phyloP scores from a whole-genome alignment of 2,113 vertebrate species.

The Engraulis encrasicolus region DNA sequence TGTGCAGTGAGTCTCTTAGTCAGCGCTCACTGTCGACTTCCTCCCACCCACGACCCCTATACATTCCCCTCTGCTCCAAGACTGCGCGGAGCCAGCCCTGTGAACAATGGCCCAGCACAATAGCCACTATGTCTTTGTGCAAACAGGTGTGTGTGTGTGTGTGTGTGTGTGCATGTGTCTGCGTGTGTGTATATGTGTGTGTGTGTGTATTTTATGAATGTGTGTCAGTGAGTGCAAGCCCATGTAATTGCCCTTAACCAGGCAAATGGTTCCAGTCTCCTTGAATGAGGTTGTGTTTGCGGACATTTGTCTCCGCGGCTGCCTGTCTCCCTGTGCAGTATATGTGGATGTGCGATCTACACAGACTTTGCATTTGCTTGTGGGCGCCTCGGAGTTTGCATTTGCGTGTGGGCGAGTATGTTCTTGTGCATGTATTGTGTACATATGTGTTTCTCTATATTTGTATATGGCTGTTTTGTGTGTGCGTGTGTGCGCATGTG shows the following conservation, averaged over 20 bases:
- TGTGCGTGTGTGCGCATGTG: neutral
- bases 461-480: too few species aligned
- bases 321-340: neutral
- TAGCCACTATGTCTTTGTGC: constrained; percentile 21
- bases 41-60: constrained; percentile 1
- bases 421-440: neutral
- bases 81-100: neutral
- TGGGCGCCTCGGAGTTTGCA: neutral
- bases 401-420: neutral
- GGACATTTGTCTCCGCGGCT: neutral
- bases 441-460: neutral
- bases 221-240: neutral
- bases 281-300: neutral
- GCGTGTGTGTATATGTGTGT: neutral
- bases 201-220: neutral
- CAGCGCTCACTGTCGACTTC: neutral
- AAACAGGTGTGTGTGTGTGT: neutral
- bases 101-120: constrained; percentile 2
- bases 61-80: neutral
- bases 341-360: neutral
- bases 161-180: neutral
- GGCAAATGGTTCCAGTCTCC: neutral
- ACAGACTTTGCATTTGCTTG: neutral
- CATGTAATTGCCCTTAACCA: neutral
- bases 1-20: neutral